Evolutionary conservation across 2,888 invertebrate species (phyloP).

Genomic region (Drosophila nr. medialis): DNA sequence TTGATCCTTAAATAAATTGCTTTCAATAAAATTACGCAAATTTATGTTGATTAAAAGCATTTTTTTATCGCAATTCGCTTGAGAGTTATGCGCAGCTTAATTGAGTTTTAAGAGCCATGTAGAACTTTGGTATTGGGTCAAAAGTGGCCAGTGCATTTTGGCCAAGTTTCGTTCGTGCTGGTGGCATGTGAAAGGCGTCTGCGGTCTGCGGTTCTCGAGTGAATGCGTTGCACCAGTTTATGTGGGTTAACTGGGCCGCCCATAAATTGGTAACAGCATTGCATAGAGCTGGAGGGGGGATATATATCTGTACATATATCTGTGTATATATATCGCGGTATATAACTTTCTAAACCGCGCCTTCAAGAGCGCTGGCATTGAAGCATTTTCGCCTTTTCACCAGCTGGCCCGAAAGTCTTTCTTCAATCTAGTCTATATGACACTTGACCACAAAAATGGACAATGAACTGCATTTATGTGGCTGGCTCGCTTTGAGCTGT

Average conservation of each 20-base stretch:
- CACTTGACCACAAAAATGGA: slow-evolving; percentile 70
- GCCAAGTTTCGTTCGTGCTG: slow-evolving; percentile 32
- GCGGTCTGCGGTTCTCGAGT: slow-evolving; percentile 36
- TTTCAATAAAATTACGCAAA: background rate
- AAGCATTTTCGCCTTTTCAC: slow-evolving; percentile 24
- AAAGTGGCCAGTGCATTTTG: slow-evolving; percentile 39
- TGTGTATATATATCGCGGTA: background rate
- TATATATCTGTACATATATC: background rate
- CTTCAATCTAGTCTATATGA: slow-evolving; percentile 30
- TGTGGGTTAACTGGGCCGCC: slow-evolving; percentile 64
- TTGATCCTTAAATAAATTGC: slow-evolving; percentile 1
- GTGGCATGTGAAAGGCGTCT: slow-evolving; percentile 63
- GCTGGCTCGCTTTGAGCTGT: slow-evolving; percentile 11
- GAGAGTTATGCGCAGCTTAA: slow-evolving; percentile 22
- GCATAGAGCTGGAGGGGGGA: background rate
- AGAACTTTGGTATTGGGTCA: slow-evolving; percentile 30
- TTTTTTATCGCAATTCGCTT: background rate
- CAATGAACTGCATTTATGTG: slow-evolving; percentile 24
- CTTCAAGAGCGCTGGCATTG: slow-evolving; percentile 43
- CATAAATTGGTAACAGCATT: slow-evolving; percentile 40
- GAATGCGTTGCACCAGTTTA: slow-evolving; percentile 78
- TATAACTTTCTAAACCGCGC: slow-evolving; percentile 72
- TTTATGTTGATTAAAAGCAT: background rate
- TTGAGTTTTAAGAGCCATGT: slow-evolving; percentile 6
- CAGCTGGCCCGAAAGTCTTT: slow-evolving; percentile 11